Conservation (phyloP, 1,140 invertebrate species). For the Phortica variegata region DNA sequence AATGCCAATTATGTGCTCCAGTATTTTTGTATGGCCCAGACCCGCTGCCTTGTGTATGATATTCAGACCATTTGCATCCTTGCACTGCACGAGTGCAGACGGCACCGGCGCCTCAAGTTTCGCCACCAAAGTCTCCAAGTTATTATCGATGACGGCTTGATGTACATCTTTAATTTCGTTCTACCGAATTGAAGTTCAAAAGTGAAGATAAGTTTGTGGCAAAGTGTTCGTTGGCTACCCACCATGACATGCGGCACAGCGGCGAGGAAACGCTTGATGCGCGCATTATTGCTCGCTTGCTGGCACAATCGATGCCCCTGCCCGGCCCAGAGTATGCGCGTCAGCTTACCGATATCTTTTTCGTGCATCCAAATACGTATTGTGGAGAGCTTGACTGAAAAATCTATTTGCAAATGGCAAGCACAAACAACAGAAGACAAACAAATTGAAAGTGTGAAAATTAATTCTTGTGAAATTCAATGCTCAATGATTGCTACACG, state of each 20-base stretch:
- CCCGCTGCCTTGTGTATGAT: slow-evolving; percentile 83
- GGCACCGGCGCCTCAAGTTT: slow-evolving; percentile 70
- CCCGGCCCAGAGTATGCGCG: slow-evolving; percentile 84
- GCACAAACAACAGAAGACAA: slow-evolving; percentile 5
- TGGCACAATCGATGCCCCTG: slow-evolving; percentile 76
- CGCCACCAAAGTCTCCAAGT: slow-evolving; percentile 70
- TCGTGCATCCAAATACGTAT: slow-evolving; percentile 92
- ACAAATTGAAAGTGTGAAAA: slow-evolving; percentile 31
- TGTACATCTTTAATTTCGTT: slow-evolving; percentile 81
- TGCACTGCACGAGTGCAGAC: slow-evolving; percentile 71
- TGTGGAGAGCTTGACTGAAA: slow-evolving; percentile 79
- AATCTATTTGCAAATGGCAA: slow-evolving; percentile 58
- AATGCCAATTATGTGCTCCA: slow-evolving; percentile 71
- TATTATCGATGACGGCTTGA: slow-evolving; percentile 71
- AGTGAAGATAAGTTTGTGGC: background rate
- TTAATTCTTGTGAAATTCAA: slow-evolving; percentile 21
- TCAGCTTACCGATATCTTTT: slow-evolving; percentile 76
- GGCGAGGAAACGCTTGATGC: slow-evolving; percentile 78
- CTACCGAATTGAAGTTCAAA: slow-evolving; percentile 57
- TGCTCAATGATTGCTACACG: background rate
- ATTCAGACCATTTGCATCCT: slow-evolving; percentile 77
- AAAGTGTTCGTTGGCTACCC: slow-evolving; percentile 3
- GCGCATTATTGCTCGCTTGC: slow-evolving; percentile 79
- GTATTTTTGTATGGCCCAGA: slow-evolving; percentile 70
- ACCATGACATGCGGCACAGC: slow-evolving; percentile 88